Base-by-base conservation (phyloP, 2,888 invertebrate species). In the Cryptus viduatorius region DNA sequence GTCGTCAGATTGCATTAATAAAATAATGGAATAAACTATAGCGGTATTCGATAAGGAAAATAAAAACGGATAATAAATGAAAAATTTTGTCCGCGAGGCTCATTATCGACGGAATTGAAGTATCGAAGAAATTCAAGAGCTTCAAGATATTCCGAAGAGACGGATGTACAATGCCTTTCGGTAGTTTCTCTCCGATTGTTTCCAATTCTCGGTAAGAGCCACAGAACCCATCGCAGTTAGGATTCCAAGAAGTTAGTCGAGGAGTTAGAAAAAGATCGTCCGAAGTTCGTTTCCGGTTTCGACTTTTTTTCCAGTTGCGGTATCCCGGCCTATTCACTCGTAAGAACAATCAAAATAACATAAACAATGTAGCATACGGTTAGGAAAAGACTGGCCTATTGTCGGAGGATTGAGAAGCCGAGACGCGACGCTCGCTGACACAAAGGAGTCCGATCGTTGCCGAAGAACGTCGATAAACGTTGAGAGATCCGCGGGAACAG, bases 331-430 rank as follows among this genome's bases (percentile, higher is more conserved):
- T 71, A 86, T 82, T 86, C 81, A 82, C 68, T 73, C 83, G 79
- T 75, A 56, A 59, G 78, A 83, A 87, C 88, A 86, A 88, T 88
- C 87, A 90, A 90, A 79, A 59, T 85, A 83, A 61, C 80, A 76
- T 78, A 83, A 82, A 88, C 87, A 86, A 86, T 88, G 84, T 79
- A 48, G 64, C 75, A 86, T 5, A 19, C 48, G 19, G 48, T 24
- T 4, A 4, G 56, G 56, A 24, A 56, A 44, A 82, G 69, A 61
- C 59, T 61, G 71, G 64, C n/a, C 14, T 14, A 71, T 79, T 79
- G 79, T 79, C 64, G 42, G 1, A 16, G 29, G 7, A 37, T 65
- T 24, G 65, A 50, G 65, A 76, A 76, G 53, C 53, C 24, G 48
- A 48, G 75, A 75, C 24, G 44, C 64, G 31, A 8, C 5, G 24